A percentile compares a stretch with the other conserved stretches of the same genome.
phyloP scores from a whole-genome alignment of 1,140 invertebrate genomes.

The Cataglyphis hispanica region DNA sequence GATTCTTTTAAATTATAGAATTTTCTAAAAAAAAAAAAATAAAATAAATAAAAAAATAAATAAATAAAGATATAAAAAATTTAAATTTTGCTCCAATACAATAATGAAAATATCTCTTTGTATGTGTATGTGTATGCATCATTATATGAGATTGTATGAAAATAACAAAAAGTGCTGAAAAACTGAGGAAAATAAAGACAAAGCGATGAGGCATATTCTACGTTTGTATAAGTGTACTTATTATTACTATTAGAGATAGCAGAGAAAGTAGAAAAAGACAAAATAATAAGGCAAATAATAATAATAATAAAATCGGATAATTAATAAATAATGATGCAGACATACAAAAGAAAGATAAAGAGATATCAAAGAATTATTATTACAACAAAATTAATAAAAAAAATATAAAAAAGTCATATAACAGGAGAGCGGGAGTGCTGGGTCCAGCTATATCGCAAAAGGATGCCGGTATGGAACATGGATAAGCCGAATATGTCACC shows the following conservation, averaged over 20 bases:
- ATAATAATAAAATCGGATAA: conserved; percentile 4
- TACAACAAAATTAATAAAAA: conserved; percentile 68
- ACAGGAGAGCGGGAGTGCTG: conserved; percentile 82
- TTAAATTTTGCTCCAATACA: no score
- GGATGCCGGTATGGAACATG: conserved; percentile 66
- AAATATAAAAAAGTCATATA: conserved; percentile 61
- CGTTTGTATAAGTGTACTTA: no score
- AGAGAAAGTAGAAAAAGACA: background rate
- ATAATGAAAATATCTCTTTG: no score
- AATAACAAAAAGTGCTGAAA: background rate
- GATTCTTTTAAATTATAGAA: no score
- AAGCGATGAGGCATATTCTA: no score
- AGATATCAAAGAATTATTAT: conserved; percentile 47
- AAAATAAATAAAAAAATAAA: no score
- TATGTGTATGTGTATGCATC: no score
- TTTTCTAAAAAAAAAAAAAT: no score
- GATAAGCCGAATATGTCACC: conserved; percentile 60
- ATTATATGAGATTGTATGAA: background rate
- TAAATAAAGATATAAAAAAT: no score
- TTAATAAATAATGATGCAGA: conserved; percentile 6
- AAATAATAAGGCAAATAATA: background rate
- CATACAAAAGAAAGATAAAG: conserved; percentile 24
- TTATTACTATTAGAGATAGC: background rate
- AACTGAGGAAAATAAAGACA: background rate
- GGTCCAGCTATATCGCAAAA: conserved; percentile 85